phyloP scores from a whole-genome alignment of 2,113 vertebrate species.

The Sapayoa aenigma region DNA sequence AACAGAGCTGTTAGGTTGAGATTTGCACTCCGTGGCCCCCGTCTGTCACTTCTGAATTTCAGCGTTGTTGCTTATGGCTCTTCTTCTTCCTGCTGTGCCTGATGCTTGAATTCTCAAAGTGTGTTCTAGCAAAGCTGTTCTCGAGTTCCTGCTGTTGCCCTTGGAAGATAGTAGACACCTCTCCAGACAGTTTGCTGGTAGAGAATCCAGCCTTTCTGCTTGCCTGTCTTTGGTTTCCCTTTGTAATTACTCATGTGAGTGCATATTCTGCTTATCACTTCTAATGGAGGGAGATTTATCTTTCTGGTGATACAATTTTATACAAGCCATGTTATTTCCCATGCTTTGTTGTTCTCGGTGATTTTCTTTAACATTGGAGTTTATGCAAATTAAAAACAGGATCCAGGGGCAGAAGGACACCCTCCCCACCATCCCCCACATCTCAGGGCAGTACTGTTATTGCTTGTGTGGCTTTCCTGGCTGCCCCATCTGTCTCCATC shows the following conservation, averaged over 20 bases:
- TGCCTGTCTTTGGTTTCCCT: not conserved
- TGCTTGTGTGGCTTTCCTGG: constrained; percentile 29
- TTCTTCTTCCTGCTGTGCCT: not conserved
- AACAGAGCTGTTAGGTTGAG: not conserved
- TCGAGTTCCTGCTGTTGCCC: not conserved
- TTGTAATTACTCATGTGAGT: not conserved
- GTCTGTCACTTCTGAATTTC: not conserved
- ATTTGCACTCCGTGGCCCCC: not conserved
- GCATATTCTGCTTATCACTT: not conserved
- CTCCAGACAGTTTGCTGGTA: not conserved
- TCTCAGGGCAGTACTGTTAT: not conserved
- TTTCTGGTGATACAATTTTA: not conserved
- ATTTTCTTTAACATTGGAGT: not conserved
- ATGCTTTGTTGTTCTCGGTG: not conserved
- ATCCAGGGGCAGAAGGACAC: constrained; percentile 4
- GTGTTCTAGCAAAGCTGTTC: not conserved
- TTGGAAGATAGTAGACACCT: not conserved
- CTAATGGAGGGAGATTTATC: not conserved
- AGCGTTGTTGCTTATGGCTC: not conserved
- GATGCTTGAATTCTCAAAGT: not conserved
- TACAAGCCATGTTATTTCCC: not conserved
- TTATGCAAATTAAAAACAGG: constrained; percentile 9
- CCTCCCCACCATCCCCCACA: not conserved
- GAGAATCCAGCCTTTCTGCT: not conserved
- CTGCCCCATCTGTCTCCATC: constrained; percentile 27